Base-by-base conservation (phyloP, 1,140 invertebrate species). In the Bombus confusus region DNA sequence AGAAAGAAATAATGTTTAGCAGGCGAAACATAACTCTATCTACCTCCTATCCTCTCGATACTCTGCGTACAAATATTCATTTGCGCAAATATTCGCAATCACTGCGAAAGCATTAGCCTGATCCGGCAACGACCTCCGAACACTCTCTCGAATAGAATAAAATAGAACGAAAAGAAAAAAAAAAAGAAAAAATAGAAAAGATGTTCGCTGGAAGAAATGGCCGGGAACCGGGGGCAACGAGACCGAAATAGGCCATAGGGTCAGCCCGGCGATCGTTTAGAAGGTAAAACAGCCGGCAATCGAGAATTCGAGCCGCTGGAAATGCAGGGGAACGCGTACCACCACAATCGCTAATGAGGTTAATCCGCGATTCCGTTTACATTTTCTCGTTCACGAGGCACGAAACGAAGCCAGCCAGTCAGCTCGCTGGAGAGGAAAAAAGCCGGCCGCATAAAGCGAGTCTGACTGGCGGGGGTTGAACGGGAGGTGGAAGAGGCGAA, bases 311-410 rank as follows among this genome's bases (percentile, higher is more conserved):
- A 84, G 82, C 73, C 62, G 81, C 22, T 79, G 82, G 82, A 79
- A 84, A 84, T 78, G 39, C 75, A 69, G 62, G 66, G 66, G 76
- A 78, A 79, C 75, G 75, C 37, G 52, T 59, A 78, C 83, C 83
- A 31, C 68, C 76, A 72, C 77, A 62, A 77, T 80, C 79, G 76
- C 75, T 86, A 88, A 88, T 83, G 77, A 86, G 84, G 84, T 77
- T 88, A 82, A 83, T 83, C 85, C 85, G 66, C 68, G 83, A 88
- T 84, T 69, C 77, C 79, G 84, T 84, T 85, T 80, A 84, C 75
- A 81, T 79, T 80, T 83, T 86, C 81, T 72, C 82, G 88, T 88
- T 80, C 74, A 86, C 73, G 81, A 84, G 66, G 84, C 73, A 88
- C 66, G 82, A 80, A 80, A 88, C 68, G 77, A 74, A 75, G 64